Conservation (phyloP, 2,888 invertebrate species). For the Morpho deidamia region DNA sequence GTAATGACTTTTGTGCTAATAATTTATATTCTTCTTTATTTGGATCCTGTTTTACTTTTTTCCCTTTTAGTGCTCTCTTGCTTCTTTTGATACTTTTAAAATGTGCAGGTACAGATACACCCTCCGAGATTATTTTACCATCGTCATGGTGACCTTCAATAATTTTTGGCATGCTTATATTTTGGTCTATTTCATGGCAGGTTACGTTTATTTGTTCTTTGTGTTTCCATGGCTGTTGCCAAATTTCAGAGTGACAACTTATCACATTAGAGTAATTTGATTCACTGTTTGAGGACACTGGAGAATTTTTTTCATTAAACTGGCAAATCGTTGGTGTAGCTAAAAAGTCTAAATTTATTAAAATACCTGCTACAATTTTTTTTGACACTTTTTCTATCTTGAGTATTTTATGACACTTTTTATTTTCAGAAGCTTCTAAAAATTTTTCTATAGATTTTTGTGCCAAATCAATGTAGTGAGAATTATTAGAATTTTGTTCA, state of each 20-base stretch:
- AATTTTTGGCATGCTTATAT: too few species aligned
- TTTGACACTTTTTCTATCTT: slow-evolving; percentile 37
- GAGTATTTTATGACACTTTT: slow-evolving; percentile 31
- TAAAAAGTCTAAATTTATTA: slow-evolving; percentile 39
- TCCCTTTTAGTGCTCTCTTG: slow-evolving; percentile 22
- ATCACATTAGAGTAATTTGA: slow-evolving; percentile 43
- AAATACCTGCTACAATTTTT: slow-evolving; percentile 37
- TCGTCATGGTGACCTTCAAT: not conserved
- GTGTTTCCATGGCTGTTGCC: slow-evolving; percentile 33
- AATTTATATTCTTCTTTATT: slow-evolving; percentile 31
- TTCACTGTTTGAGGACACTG: too few species aligned
- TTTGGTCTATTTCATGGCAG: slow-evolving; percentile 18
- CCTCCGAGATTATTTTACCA: not conserved
- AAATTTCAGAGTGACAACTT: slow-evolving; percentile 36
- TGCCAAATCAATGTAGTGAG: slow-evolving; percentile 36
- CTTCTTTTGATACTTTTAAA: slow-evolving; percentile 13
- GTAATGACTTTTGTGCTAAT: slow-evolving; percentile 41
- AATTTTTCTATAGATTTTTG: slow-evolving; percentile 39
- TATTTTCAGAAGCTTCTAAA: slow-evolving; percentile 27
- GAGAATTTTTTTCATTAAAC: slow-evolving; percentile 4
- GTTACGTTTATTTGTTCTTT: slow-evolving; percentile 31
- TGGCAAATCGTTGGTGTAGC: slow-evolving; percentile 35
- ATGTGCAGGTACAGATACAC: too few species aligned
- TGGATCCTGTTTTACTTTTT: slow-evolving; percentile 22
- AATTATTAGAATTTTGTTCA: slow-evolving; percentile 28